Conservation (phyloP, 2,888 invertebrate species). For the Harpalus rufipes region DNA sequence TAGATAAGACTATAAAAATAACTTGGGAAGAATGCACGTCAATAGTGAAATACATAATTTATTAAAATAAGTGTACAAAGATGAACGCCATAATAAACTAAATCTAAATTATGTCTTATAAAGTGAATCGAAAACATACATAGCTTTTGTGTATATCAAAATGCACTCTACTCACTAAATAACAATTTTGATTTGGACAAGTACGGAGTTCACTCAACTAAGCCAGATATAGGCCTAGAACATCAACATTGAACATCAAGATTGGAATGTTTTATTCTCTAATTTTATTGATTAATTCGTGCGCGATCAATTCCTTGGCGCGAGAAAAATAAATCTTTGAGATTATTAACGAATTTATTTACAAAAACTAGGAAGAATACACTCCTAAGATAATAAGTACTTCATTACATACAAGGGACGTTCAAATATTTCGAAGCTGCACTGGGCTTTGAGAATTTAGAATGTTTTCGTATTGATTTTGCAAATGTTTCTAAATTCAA, state of each 20-base stretch:
- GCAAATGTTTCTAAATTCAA: too few relatives aligned
- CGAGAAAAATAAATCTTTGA: not conserved
- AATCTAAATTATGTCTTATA: constrained; percentile 38
- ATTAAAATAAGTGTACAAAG: constrained; percentile 67
- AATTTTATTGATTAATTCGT: constrained; percentile 23
- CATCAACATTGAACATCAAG: constrained; percentile 28
- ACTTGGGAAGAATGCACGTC: constrained; percentile 10
- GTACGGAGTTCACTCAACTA: constrained; percentile 40
- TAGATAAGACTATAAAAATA: constrained; percentile 20
- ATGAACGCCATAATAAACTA: constrained; percentile 54
- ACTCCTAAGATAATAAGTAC: not conserved
- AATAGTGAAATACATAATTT: constrained; percentile 65
- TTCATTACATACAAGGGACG: constrained; percentile 2
- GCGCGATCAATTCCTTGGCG: constrained; percentile 49
- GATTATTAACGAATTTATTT: not conserved
- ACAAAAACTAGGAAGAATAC: not conserved
- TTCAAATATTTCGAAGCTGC: not conserved
- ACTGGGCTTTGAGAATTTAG: not conserved
- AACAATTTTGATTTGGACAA: constrained; percentile 64
- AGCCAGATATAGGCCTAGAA: constrained; percentile 39
- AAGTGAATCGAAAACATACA: constrained; percentile 57
- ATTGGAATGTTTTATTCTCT: constrained; percentile 27
- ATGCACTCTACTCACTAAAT: constrained; percentile 60
- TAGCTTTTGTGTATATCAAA: constrained; percentile 57
- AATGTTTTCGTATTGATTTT: too few relatives aligned